Percentiles rank a stretch among this genome's conserved stretches.
phyloP scores from a whole-genome alignment of 2,888 invertebrate species.

The Tridacna crocea region DNA sequence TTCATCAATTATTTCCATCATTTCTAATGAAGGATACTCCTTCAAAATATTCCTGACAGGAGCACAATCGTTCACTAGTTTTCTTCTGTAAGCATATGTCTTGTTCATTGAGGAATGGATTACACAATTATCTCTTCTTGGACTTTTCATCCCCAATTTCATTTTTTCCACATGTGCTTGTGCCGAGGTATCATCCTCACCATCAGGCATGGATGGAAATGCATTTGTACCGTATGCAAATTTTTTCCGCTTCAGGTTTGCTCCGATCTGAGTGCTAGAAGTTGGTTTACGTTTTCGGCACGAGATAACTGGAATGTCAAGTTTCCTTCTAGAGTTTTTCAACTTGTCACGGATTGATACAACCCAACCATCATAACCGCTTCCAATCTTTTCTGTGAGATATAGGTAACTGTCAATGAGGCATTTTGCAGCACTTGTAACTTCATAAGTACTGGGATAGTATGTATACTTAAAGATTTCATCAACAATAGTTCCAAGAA shows the following conservation, averaged over 20 bases:
- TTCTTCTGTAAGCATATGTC: constrained; percentile 4
- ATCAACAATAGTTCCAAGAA: constrained; percentile 6
- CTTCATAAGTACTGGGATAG: constrained; percentile 12
- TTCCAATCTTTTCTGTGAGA: constrained; percentile 8
- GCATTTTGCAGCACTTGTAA: constrained; percentile 9
- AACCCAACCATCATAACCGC: constrained; percentile 14
- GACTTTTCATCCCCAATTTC: constrained; percentile 12
- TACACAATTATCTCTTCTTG: background rate
- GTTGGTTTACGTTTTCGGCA: constrained; percentile 8
- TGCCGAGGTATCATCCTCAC: background rate
- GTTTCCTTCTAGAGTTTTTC: constrained; percentile 14
- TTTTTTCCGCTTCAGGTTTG: background rate
- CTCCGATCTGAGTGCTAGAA: too few species aligned
- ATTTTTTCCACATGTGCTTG: background rate
- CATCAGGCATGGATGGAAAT: constrained; percentile 4
- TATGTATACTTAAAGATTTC: constrained; percentile 7
- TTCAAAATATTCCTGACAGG: background rate
- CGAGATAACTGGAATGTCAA: background rate
- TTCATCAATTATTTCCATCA: constrained; percentile 5
- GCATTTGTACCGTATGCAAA: background rate
- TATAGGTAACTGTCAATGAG: background rate
- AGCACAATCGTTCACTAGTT: constrained; percentile 20
- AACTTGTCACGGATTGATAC: constrained; percentile 8
- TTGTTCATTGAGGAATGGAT: constrained; percentile 4
- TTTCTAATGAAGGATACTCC: constrained; percentile 19